Evolutionary conservation across 1,140 invertebrate genomes (phyloP).

Genomic region (Bombus breviceps): DNA sequence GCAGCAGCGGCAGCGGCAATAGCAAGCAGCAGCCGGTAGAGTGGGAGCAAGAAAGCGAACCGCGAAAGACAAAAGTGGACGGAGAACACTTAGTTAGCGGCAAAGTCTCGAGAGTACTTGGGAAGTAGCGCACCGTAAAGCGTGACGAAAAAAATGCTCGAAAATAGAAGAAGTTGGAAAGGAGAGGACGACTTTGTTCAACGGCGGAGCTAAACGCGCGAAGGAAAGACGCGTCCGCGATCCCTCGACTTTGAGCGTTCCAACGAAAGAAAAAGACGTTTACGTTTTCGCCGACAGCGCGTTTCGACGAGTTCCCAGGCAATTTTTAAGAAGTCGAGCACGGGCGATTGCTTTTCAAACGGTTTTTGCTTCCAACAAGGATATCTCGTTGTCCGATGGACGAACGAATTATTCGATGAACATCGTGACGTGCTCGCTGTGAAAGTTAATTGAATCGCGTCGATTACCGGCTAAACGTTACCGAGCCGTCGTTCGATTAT

Average conservation of each 20-base stretch:
- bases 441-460: slow-evolving; percentile 22
- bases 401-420: neutral
- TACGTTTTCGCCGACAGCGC: neutral
- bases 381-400: neutral
- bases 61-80: slow-evolving; percentile 27
- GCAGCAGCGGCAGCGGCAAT: neutral
- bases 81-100: slow-evolving; percentile 53
- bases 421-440: too few relatives aligned
- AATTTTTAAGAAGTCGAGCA: neutral
- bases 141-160: slow-evolving; percentile 45
- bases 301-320: neutral
- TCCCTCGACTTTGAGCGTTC: neutral
- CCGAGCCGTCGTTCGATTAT: neutral
- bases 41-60: neutral
- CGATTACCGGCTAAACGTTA: slow-evolving; percentile 1
- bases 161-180: slow-evolving; percentile 12
- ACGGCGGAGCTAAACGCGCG: neutral
- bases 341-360: neutral
- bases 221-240: neutral
- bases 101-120: slow-evolving; percentile 45
- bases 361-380: neutral
- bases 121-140: slow-evolving; percentile 43
- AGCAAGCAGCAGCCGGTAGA: neutral
- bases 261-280: neutral
- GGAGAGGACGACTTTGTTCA: slow-evolving; percentile 6